Evolutionary conservation across 2,888 invertebrate species (phyloP).

Genomic region (Rotaria socialis): DNA sequence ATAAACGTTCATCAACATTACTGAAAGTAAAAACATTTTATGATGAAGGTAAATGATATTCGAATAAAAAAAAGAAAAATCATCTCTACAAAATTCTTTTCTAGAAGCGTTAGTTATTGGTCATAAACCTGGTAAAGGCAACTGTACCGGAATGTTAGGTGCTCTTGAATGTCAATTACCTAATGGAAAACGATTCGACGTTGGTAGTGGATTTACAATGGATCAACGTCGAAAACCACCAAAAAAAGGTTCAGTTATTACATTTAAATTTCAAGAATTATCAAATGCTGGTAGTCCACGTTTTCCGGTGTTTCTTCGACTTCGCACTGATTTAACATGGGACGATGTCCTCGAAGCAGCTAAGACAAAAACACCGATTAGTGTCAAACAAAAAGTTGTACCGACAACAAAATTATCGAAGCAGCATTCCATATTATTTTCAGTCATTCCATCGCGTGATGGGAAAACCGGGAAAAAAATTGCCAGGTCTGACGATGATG

Average conservation of each 20-base stretch:
- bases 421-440: constrained; percentile 30
- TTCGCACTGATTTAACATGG: constrained; percentile 23
- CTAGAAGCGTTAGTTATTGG: constrained; percentile 55
- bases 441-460: constrained; percentile 24
- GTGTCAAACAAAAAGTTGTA: neutral
- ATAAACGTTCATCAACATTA: constrained; percentile 52
- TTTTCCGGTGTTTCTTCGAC: constrained; percentile 54
- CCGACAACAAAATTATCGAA: constrained; percentile 45
- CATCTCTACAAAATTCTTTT: neutral
- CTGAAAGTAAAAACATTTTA: constrained; percentile 57
- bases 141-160: constrained; percentile 51
- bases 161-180: constrained; percentile 54
- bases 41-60: constrained; percentile 51
- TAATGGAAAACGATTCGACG: constrained; percentile 54
- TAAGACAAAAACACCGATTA: constrained; percentile 51
- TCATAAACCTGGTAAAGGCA: constrained; percentile 53
- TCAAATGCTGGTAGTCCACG: constrained; percentile 54
- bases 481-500: neutral
- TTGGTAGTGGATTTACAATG: constrained; percentile 50
- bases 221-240: constrained; percentile 53
- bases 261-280: constrained; percentile 56
- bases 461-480: neutral
- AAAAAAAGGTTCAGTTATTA: constrained; percentile 55
- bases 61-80: too few relatives aligned
- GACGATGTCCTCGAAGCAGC: constrained; percentile 6